These are phyloP conservation scores for Pavo muticus DNA, from an alignment of 2,113 vertebrate genomes.

Conservation along the genomic window DNA sequence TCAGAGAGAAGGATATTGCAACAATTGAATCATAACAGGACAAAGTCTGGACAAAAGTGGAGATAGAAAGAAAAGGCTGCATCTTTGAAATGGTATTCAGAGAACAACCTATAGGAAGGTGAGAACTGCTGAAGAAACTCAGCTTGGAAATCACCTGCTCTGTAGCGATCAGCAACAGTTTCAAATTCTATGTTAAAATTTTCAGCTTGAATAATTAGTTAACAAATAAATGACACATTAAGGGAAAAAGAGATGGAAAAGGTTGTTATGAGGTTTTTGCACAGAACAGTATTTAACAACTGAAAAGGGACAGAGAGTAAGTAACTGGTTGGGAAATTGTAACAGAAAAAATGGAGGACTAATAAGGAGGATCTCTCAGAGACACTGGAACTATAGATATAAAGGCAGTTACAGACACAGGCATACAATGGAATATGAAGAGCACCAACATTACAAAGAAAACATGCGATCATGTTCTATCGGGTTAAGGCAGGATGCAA, in stretches of 20 bases:
- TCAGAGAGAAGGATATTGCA: constrained; percentile 30
- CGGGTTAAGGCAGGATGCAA: not conserved
- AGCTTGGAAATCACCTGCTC: not conserved
- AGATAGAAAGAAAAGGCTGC: not conserved
- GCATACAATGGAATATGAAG: not conserved
- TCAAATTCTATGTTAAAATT: not conserved
- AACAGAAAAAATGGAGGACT: not conserved
- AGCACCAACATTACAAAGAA: not conserved
- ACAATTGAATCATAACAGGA: constrained; percentile 5
- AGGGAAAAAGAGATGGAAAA: not conserved
- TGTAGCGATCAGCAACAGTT: not conserved
- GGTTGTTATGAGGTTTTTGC: not conserved
- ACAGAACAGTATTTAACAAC: not conserved
- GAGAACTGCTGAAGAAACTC: not conserved
- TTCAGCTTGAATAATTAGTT: not conserved
- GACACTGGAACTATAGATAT: not conserved
- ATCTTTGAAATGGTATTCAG: not conserved
- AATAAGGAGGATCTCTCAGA: not conserved
- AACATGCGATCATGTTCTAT: not conserved
- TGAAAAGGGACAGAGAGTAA: not conserved
- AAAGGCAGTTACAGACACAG: not conserved
- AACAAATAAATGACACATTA: not conserved
- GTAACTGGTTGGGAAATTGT: not conserved
- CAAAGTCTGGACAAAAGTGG: not conserved
- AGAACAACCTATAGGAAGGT: not conserved